phyloP scores from a whole-genome alignment of 2,113 vertebrate genomes.

The Ariopsis seemanni region DNA sequence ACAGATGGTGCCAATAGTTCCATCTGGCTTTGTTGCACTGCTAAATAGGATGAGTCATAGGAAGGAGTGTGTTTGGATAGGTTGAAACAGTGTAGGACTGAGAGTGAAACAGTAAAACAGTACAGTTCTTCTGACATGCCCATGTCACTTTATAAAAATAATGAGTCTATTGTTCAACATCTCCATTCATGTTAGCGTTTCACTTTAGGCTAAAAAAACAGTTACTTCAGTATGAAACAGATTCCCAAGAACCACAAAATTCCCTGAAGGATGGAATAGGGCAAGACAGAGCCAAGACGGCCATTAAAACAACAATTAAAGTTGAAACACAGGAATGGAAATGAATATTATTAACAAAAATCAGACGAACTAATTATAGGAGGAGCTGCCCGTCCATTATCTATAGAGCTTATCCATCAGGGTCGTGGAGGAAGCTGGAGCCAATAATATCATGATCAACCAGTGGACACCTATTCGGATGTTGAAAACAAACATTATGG shows the following conservation, averaged over 20 bases:
- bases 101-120: not conserved
- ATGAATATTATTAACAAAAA: not conserved
- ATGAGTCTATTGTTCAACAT: not conserved
- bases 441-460: too few species aligned
- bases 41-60: constrained; percentile 50
- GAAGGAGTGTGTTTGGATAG: constrained; percentile 26
- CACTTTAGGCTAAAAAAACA: not conserved
- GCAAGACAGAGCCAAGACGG: not conserved
- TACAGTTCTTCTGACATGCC: not conserved
- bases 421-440: too few species aligned
- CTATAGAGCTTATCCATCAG: too few species aligned
- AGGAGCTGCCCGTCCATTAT: not conserved
- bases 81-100: not conserved
- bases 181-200: not conserved
- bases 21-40: not conserved
- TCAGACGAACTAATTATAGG: not conserved
- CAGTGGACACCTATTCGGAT: too few species aligned
- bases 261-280: not conserved
- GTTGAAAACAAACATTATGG: too few species aligned
- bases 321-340: not conserved
- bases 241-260: not conserved
- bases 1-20: constrained; percentile 20
- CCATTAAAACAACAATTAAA: not conserved
- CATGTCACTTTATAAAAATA: not conserved
- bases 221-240: not conserved